Evolutionary conservation across 1,140 invertebrate species (phyloP).

Genomic region (Glomeris maerens): DNA sequence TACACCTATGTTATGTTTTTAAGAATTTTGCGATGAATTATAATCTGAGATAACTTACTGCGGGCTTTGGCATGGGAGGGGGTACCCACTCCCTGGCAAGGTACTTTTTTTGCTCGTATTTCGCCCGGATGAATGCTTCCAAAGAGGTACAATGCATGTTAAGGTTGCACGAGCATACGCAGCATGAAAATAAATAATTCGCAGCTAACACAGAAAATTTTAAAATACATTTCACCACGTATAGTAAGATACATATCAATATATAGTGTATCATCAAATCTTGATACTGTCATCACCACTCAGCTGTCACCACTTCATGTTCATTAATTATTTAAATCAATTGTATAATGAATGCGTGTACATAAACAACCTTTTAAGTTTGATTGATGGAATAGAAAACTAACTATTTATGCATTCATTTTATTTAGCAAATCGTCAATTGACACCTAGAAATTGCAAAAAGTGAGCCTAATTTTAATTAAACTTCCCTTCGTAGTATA

Average conservation of each 20-base stretch:
- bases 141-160: conserved; percentile 38
- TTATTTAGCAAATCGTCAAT: too few relatives aligned
- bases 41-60: conserved; percentile 14
- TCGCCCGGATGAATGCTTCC: conserved; percentile 88
- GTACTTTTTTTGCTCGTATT: conserved; percentile 97
- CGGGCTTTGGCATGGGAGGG: conserved; percentile 54
- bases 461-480: too few relatives aligned
- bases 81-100: conserved; percentile 92
- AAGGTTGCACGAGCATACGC: conserved; percentile 15
- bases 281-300: too few relatives aligned
- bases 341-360: neutral
- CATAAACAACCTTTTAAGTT: neutral
- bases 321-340: neutral
- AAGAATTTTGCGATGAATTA: neutral
- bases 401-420: too few relatives aligned
- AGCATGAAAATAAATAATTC: conserved; percentile 6
- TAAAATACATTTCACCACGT: too few relatives aligned
- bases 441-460: too few relatives aligned
- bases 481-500: too few relatives aligned
- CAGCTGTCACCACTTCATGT: too few relatives aligned
- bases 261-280: too few relatives aligned
- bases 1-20: neutral
- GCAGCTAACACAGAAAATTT: too few relatives aligned
- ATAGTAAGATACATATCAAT: too few relatives aligned
- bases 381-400: too few relatives aligned